phyloP scores from a whole-genome alignment of 2,888 invertebrate genomes.

The Idaea aversata region DNA sequence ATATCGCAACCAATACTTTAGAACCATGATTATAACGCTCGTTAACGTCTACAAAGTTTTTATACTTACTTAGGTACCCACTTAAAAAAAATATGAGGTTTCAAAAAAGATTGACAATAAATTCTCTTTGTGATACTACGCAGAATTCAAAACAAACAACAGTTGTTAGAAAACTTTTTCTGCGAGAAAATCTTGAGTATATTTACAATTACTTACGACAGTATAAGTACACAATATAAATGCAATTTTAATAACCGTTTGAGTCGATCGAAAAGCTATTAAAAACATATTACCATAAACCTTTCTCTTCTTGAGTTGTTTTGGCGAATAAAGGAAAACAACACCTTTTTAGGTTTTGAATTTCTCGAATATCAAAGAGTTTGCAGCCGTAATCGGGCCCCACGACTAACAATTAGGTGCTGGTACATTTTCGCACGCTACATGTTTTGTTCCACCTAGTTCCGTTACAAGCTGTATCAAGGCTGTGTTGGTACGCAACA shows the following conservation, averaged over 20 bases:
- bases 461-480: slow-evolving; percentile 30
- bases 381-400: slow-evolving; percentile 19
- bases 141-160: too few species aligned
- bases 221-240: too few species aligned
- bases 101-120: too few species aligned
- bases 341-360: background rate
- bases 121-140: too few species aligned
- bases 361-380: slow-evolving; percentile 6
- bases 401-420: slow-evolving; percentile 18
- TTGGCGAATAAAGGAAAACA: background rate
- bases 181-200: too few species aligned
- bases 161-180: too few species aligned
- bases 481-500: slow-evolving; percentile 29
- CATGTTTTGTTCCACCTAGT: slow-evolving; percentile 35
- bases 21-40: background rate
- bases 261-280: background rate
- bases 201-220: too few species aligned
- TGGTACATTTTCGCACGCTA: slow-evolving; percentile 31
- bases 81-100: too few species aligned
- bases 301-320: background rate
- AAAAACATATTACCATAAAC: background rate
- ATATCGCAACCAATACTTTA: background rate
- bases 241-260: too few species aligned
- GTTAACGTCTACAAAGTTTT: background rate
- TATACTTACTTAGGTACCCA: too few species aligned